Evolutionary conservation across 2,888 invertebrate species (phyloP).

Genomic region (Aromia moschata): DNA sequence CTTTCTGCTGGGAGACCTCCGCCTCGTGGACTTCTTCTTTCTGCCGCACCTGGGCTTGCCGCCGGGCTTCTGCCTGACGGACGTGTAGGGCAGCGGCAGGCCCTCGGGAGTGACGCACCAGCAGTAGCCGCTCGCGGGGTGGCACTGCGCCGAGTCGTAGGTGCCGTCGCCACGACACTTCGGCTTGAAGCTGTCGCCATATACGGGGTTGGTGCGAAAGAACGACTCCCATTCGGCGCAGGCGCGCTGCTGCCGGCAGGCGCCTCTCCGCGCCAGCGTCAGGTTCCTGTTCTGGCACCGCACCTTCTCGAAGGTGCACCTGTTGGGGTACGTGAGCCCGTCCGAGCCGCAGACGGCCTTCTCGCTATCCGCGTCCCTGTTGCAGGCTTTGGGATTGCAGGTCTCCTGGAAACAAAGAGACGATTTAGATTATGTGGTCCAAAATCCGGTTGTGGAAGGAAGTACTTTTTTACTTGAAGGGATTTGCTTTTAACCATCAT

Average conservation of each 20-base stretch:
- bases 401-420: constrained; percentile 33
- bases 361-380: constrained; percentile 47
- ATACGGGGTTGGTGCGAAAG: constrained; percentile 39
- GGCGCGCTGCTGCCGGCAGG: constrained; percentile 73
- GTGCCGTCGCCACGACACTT: constrained; percentile 84
- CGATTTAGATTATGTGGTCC: no score
- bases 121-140: constrained; percentile 70
- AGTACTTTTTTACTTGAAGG: no score
- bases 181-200: constrained; percentile 69
- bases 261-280: constrained; percentile 76
- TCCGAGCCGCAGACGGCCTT: constrained; percentile 81
- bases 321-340: constrained; percentile 81
- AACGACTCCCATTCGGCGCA: constrained; percentile 51
- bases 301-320: constrained; percentile 80
- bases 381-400: constrained; percentile 58
- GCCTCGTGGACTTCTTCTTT: constrained; percentile 62
- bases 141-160: constrained; percentile 87
- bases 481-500: no score
- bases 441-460: no score
- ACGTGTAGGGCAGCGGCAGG: constrained; percentile 82
- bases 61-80: constrained; percentile 68
- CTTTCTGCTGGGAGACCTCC: constrained; percentile 70
- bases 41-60: constrained; percentile 66
- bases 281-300: constrained; percentile 81
- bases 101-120: constrained; percentile 85